Evolutionary conservation across 2,113 vertebrate species (phyloP), one percentile per base, ranked within the genome.

Genomic region (Rhinolophus ferrumequinum): DNA sequence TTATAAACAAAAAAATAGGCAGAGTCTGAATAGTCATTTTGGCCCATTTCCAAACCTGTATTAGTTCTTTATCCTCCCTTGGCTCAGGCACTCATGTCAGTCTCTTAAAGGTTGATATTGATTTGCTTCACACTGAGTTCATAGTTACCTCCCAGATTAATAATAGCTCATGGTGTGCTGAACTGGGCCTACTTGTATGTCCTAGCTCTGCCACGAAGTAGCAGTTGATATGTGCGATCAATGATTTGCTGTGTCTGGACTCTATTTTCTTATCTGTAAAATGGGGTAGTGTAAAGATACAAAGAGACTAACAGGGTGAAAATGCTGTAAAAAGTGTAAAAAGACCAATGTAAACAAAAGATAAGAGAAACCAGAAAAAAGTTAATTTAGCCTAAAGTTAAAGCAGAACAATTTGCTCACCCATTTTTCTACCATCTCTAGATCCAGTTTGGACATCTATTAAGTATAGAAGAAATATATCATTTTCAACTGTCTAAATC

Each of bases 401-500:
- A 94, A 95, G n/a, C 60, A 64, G n/a, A 96, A 91, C 64, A 89
- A 81, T 94, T 95, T 90, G 38, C 72, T 88, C 62, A 90, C 70
- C 35, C 82, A 70, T 90, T 93, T 94, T 95, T 62, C 58, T 83
- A 13, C 88, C 82, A 93, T 94, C 95, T 44, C 56, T 81, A 94
- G 64, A 87, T 26, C 77, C 24, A 54, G 26, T 87, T 94, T 89
- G 77, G 86, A 92, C 88, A 93, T 96, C 97, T 97, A 88, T 91
- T 93, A 94, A 88, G 72, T 84, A 54, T 24, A 87, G 77, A 90
- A 97, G 85, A 95, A 97, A 96, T 96, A 91, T 85, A 97, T 95
- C 93, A 96, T 97, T 94, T 97, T 97, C 97, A 96, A 85, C 90
- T 96, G 75, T 95, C 93, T 94, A 69, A 95, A 93, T 96, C 90